Evolutionary conservation across 2,888 invertebrate species (phyloP).

Genomic region (Macroteleia sp.): DNA sequence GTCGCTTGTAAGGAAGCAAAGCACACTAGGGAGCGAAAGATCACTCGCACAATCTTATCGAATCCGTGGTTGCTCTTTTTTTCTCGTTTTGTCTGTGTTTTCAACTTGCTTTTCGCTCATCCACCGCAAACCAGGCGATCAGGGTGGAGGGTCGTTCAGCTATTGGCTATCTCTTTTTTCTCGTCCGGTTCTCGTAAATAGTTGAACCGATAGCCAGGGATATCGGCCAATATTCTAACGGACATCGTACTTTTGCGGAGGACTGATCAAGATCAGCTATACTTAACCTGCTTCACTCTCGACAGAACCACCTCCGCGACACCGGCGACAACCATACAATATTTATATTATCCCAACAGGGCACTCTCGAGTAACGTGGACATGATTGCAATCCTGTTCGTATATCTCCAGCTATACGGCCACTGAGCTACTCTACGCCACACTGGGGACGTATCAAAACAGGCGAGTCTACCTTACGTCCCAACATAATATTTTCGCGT

Average conservation of each 20-base stretch:
- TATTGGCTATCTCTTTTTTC: conserved; percentile 18
- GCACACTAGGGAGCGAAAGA: conserved; percentile 77
- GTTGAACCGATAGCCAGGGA: conserved; percentile 72
- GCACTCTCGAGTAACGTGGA: conserved; percentile 79
- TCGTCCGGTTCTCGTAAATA: conserved; percentile 71
- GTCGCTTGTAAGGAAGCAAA: conserved; percentile 74
- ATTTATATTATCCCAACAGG: conserved; percentile 83
- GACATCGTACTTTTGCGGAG: conserved; percentile 57
- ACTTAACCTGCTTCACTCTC: conserved; percentile 37
- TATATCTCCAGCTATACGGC: conserved; percentile 80
- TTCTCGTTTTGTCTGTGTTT: conserved; percentile 30
- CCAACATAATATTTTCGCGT: conserved; percentile 81
- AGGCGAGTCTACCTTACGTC: conserved; percentile 69
- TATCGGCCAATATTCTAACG: conserved; percentile 75
- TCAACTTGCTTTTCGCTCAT: conserved; percentile 22
- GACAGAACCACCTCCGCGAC: conserved; percentile 45
- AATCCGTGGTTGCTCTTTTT: conserved; percentile 45
- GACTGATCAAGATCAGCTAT: conserved; percentile 37
- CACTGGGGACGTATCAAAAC: conserved; percentile 82
- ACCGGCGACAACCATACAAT: conserved; percentile 76
- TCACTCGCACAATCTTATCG: conserved; percentile 78
- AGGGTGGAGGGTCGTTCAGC: conserved; percentile 17
- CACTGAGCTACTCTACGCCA: conserved; percentile 74
- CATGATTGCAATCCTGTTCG: conserved; percentile 83
- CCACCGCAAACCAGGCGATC: conserved; percentile 20